phyloP scores from a whole-genome alignment of 2,797 vertebrate species.

The Novumbra hubbsi region DNA sequence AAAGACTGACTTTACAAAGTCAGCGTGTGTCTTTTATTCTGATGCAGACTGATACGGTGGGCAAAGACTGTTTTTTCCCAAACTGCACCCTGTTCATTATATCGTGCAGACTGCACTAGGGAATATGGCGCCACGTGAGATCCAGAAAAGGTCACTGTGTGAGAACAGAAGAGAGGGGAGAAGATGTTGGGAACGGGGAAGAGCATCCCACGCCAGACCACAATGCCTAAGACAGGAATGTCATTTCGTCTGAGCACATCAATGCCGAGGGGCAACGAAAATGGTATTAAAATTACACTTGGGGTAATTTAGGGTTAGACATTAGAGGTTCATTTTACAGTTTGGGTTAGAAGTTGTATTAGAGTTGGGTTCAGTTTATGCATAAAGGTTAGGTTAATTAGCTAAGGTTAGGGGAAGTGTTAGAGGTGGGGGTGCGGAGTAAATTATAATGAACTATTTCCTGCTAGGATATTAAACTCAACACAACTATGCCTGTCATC shows the following conservation, averaged over 20 bases:
- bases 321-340: too few relatives aligned
- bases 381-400: too few relatives aligned
- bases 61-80: background rate
- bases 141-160: background rate
- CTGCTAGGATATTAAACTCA: background rate
- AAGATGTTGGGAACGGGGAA: background rate
- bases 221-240: conserved; percentile 77
- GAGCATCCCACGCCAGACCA: conserved; percentile 64
- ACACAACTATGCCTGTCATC: background rate
- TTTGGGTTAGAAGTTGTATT: too few relatives aligned
- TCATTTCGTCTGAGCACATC: conserved; percentile 72
- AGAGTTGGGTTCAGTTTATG: too few relatives aligned
- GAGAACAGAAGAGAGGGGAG: background rate
- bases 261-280: conserved; percentile 54
- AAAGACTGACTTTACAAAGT: too few relatives aligned
- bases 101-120: background rate
- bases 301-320: too few relatives aligned
- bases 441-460: too few relatives aligned
- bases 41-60: conserved; percentile 62
- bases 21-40: conserved; percentile 61
- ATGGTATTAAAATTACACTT: background rate
- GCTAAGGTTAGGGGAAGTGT: too few relatives aligned
- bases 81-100: background rate
- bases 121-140: background rate
- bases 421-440: too few relatives aligned